Evolutionary conservation across 1,140 invertebrate genomes (phyloP), one percentile per base, ranked within the genome.

Genomic region (Drosophila novamexicana): DNA sequence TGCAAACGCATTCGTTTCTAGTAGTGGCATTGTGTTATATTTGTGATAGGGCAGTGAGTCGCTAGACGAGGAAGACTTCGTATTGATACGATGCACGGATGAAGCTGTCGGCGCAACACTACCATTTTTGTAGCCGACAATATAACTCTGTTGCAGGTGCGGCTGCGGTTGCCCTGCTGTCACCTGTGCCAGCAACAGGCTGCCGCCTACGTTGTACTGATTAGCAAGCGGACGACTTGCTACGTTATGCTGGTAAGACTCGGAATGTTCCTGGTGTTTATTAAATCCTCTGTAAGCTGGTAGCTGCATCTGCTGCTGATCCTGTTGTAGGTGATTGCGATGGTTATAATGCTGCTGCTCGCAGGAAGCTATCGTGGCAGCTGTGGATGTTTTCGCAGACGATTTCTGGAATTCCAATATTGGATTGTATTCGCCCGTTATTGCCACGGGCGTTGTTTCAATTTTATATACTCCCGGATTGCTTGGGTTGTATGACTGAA

Each of bases 381-480:
- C 79, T 0, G 90, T 52, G 10, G 81, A 70, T 9, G 84, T 72
- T 7, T 72, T 68, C 4, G 75, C 54, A 7, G 90, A 73, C 1
- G 82, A 75, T 42, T 89, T 89, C 50, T 92, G 91, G 36, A 92
- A 91, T 42, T 92, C 86, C 16, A 91, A 42, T 22, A 92, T 91
- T 8, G 92, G 91, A 80, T 92, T 92, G 42, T 92, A 92, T 63
- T 92, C 92, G 1, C 90, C 91, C 0, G 91, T 92, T 8, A 92
- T 92, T 49, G 92, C 92, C 9, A 92, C 91, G 0, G 92, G 91
- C 2, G 92, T 92, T 0, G 92, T 92, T 45, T 92, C 92, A 10
- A 92, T 92, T 76, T 92, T 92, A 45, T 91, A 92, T 8, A 92
- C 91, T 8, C 91, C 92, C 8, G 92, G 91, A 79, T 92, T 92